These are phyloP conservation scores for Drosophila serrata DNA, from an alignment of 1,140 invertebrate genomes.

Conservation along the genomic window DNA sequence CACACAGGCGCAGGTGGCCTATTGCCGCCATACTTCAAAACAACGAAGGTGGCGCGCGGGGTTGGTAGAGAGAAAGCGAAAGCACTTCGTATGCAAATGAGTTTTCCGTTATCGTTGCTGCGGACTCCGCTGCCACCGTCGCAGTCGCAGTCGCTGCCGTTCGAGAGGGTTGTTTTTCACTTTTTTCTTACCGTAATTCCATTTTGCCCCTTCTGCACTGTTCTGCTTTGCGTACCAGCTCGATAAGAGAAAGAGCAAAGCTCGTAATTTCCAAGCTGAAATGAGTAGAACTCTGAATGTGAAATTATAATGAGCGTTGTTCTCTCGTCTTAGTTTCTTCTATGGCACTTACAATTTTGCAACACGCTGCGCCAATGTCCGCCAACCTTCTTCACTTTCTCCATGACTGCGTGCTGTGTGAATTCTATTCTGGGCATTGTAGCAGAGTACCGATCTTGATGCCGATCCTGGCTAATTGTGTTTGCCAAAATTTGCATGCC, in stretches of 20 bases:
- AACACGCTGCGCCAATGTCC: conserved; percentile 31
- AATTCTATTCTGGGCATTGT: conserved; percentile 1
- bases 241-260: conserved; percentile 54
- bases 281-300: conserved; percentile 64
- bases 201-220: conserved; percentile 4
- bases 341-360: conserved; percentile 14
- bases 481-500: conserved; percentile 74
- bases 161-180: conserved; percentile 74
- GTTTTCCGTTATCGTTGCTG: conserved; percentile 77
- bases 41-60: conserved; percentile 31
- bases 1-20: conserved; percentile 59
- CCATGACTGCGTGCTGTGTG: conserved; percentile 44
- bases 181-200: conserved; percentile 22
- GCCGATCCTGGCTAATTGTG: conserved; percentile 49
- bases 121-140: conserved; percentile 29
- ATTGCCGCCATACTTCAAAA: conserved; percentile 70
- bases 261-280: conserved; percentile 59
- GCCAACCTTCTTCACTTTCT: conserved; percentile 42
- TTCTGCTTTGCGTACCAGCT: conserved; percentile 39
- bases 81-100: conserved; percentile 85
- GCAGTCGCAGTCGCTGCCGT: conserved; percentile 24
- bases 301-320: conserved; percentile 70
- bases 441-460: conserved; percentile 45
- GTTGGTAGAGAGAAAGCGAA: conserved; percentile 72
- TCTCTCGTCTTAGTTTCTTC: conserved; percentile 5